Base-by-base conservation (phyloP, 2,888 invertebrate genomes). In the Emmelina monodactyla region DNA sequence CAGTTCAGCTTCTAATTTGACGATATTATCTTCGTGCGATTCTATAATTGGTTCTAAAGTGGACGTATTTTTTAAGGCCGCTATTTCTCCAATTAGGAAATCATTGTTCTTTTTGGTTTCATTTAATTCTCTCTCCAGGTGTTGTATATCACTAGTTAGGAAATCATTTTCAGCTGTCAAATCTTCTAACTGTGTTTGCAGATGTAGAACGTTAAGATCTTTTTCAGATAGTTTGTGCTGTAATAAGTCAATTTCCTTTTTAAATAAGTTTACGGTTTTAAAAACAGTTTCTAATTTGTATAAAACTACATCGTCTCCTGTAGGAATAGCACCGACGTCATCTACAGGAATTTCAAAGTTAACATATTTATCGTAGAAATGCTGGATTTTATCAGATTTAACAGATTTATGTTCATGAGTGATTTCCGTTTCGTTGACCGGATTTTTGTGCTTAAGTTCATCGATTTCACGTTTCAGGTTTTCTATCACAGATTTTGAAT, bases 81-180 rank as follows among this genome's bases (percentile, higher is more conserved):
- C 80, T 40, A 88, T 71, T 62, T 88, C 87, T 32, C 82, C 82
- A 45, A 88, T 79, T n/a, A 88, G 64, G 38, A 86, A 76, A 50
- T 87, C 88, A 51, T 88, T 88, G 56, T 87, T 88, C 55, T 86
- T 86, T 62, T 86, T 85, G 55, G 88, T 79, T 54, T 87, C 86
- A 38, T 81, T 73, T 30, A 83, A 66, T 57, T 86, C 87, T 43
- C 84, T 83, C 62, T 88, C 88, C 15, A 80, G 61, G 37, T 79
- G 79, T 43, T 73, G 67, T 22, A 81, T 57, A 45, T 81, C 81
- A 2, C 72, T 64, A 13, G 72, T 71, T 2, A 80, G 51, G 37
- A 75, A 78, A 50, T 81, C 79, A 50, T 81, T 80, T 53, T 81
- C 81, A 15, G 70, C 62, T 2, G 70, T 69, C 12, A 80, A 51